Conservation (phyloP, 1,140 invertebrate genomes). For the Trichomalopsis sarcophagae region DNA sequence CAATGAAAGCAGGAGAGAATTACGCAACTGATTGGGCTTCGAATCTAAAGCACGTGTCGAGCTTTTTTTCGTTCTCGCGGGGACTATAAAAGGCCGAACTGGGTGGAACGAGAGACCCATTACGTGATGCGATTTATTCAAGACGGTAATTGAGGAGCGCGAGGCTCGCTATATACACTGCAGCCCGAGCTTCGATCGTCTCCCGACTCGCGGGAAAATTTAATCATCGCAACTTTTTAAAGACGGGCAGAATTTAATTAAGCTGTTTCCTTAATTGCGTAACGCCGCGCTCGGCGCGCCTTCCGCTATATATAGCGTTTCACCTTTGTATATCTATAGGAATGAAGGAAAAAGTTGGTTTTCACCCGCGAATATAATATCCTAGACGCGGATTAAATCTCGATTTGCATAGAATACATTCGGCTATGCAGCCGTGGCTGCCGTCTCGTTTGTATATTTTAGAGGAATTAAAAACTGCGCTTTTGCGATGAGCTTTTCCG, state of each 20-base stretch:
- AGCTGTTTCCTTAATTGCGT: slow-evolving; percentile 8
- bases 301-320: too few species aligned
- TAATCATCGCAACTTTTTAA: slow-evolving; percentile 8
- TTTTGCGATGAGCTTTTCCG: not conserved
- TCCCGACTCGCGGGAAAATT: not conserved
- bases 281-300: not conserved
- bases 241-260: not conserved
- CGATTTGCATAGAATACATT: not conserved
- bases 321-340: too few species aligned
- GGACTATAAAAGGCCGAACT: not conserved
- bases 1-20: too few species aligned
- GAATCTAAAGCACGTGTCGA: not conserved
- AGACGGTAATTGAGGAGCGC: slow-evolving; percentile 13
- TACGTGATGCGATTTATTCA: slow-evolving; percentile 31
- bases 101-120: not conserved
- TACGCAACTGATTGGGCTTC: not conserved
- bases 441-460: not conserved
- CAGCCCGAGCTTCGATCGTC: not conserved
- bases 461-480: not conserved
- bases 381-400: not conserved
- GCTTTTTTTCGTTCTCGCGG: not conserved
- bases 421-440: too few species aligned
- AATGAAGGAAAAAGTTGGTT: not conserved
- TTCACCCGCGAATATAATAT: not conserved
- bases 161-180: too few species aligned